Percentiles rank a stretch among this genome's conserved stretches.
These are phyloP conservation scores for Sylvilagus floridanus DNA, from an alignment of 2,797 vertebrate species.

Conservation along the genomic window DNA sequence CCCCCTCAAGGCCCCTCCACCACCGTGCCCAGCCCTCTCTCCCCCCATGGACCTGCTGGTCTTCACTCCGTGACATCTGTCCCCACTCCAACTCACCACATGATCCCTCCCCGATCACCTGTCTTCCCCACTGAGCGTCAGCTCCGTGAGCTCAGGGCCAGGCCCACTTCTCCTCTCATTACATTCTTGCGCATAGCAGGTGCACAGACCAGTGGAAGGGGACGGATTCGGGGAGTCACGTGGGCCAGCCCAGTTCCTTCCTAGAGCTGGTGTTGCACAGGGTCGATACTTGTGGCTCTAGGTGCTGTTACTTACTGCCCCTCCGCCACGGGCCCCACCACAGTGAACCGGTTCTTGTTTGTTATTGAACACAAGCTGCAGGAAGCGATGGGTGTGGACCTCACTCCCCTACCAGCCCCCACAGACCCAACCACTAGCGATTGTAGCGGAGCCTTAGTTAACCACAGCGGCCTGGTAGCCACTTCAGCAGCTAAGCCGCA, in stretches of 20 bases:
- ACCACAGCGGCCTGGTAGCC: not conserved
- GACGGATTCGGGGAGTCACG: not conserved
- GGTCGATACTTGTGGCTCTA: no score
- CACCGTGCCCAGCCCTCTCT: rapidly evolving
- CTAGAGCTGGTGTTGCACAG: no score
- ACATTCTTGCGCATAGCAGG: rapidly evolving
- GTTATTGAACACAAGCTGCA: no score
- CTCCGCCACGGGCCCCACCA: no score
- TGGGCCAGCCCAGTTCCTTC: not conserved
- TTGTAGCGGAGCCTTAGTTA: not conserved
- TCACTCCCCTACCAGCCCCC: not conserved
- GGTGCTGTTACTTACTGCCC: no score
- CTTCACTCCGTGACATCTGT: not conserved
- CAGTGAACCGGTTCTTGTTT: not conserved
- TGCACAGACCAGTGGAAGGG: not conserved
- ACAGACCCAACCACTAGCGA: not conserved
- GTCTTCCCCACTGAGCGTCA: not conserved
- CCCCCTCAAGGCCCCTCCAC: no score
- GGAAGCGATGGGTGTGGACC: not conserved
- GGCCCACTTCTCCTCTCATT: not conserved
- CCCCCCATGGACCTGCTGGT: no score
- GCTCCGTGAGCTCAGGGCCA: not conserved
- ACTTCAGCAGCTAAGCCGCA: not conserved
- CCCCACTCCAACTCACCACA: no score
- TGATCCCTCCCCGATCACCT: not conserved